Conservation (phyloP, 2,888 invertebrate genomes). For the Tinea pellionella region DNA sequence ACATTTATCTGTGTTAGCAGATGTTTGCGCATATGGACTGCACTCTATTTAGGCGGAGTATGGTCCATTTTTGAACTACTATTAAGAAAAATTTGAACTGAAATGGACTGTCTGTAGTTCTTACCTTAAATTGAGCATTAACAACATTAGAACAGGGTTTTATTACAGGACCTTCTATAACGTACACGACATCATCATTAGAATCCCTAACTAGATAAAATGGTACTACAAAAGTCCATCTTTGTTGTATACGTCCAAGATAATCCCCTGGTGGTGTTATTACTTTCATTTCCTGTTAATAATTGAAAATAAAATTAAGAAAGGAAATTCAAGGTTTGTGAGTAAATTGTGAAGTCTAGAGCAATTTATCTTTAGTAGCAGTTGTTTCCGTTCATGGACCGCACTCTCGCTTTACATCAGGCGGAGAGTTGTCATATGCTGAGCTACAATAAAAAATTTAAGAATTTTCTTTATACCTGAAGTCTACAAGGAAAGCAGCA, state of each 20-base stretch:
- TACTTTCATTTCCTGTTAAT: slow-evolving; percentile 74
- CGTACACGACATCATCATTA: slow-evolving; percentile 71
- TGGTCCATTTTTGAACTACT: no score
- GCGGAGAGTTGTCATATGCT: no score
- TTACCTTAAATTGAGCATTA: slow-evolving; percentile 73
- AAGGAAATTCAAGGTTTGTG: slow-evolving; percentile 10
- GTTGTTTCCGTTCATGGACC: no score
- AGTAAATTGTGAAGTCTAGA: neutral
- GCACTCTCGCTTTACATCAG: no score
- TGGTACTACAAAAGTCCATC: slow-evolving; percentile 74
- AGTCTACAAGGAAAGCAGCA: slow-evolving; percentile 79
- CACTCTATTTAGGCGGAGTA: no score
- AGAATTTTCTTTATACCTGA: slow-evolving; percentile 67
- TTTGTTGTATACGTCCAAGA: slow-evolving; percentile 77
- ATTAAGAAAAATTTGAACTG: no score
- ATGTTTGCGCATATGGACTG: no score
- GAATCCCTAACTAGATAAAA: slow-evolving; percentile 77
- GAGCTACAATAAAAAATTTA: no score
- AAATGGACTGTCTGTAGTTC: no score
- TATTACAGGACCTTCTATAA: slow-evolving; percentile 79
- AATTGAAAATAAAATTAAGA: neutral
- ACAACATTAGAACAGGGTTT: slow-evolving; percentile 55
- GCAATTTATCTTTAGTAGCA: no score
- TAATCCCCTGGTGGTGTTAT: slow-evolving; percentile 77
- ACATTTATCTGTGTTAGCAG: no score